These are phyloP conservation scores for Campoplex nolae DNA, from an alignment of 2,888 invertebrate genomes.

Conservation along the genomic window DNA sequence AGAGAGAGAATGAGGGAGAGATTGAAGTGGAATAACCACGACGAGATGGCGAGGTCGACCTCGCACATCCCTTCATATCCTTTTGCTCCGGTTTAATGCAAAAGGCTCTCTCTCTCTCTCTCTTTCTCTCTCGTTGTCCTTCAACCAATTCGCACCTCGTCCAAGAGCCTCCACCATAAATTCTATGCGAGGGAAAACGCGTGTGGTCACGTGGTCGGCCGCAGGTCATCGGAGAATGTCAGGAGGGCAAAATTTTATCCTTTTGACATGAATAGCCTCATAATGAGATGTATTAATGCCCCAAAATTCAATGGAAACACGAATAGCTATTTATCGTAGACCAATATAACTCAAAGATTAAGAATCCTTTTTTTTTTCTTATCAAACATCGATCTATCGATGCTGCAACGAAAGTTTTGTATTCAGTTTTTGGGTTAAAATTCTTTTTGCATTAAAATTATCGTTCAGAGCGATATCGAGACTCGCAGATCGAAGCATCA, in stretches of 20 bases:
- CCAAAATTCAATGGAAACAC: not conserved
- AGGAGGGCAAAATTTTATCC: slow-evolving; percentile 41
- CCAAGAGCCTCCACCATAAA: slow-evolving; percentile 69
- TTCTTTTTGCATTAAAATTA: not conserved
- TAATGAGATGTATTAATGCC: not conserved
- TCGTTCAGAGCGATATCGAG: not conserved
- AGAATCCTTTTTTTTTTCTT: not conserved
- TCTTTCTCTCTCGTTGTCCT: slow-evolving; percentile 23
- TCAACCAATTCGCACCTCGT: slow-evolving; percentile 41
- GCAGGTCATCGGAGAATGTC: slow-evolving; percentile 41
- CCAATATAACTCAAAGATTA: not conserved
- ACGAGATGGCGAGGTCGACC: slow-evolving; percentile 51
- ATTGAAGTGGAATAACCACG: slow-evolving; percentile 60
- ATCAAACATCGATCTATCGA: no score
- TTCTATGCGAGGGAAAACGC: slow-evolving; percentile 72
- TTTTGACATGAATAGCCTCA: slow-evolving; percentile 26
- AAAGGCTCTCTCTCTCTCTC: slow-evolving; percentile 39
- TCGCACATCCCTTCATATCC: slow-evolving; percentile 25
- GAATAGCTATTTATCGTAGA: no score
- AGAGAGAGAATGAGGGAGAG: not conserved
- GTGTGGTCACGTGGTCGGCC: slow-evolving; percentile 66
- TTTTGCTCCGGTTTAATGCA: slow-evolving; percentile 54
- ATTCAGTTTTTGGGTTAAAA: not conserved
- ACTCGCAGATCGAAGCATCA: not conserved
- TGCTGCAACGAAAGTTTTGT: not conserved